phyloP scores from a whole-genome alignment of 2,113 vertebrate species.

The Rhizomys pruinosus region DNA sequence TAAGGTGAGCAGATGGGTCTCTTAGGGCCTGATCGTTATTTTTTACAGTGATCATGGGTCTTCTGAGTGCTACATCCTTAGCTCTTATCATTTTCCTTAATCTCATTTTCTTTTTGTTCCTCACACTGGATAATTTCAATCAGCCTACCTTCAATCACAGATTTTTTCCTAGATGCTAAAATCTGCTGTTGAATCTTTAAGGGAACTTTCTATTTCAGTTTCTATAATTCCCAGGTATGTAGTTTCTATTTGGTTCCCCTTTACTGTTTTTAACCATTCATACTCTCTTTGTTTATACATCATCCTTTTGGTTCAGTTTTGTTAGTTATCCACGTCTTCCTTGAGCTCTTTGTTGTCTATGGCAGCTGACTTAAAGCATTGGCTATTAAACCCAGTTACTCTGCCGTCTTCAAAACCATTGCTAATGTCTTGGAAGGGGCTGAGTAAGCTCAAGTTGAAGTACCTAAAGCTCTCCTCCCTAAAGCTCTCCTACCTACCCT shows the following conservation, averaged over 20 bases:
- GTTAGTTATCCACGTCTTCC: background rate
- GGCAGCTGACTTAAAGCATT: background rate
- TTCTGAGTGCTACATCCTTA: background rate
- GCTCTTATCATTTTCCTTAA: background rate
- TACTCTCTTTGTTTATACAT: background rate
- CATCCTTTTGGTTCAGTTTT: background rate
- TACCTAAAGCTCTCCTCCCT: background rate
- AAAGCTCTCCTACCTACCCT: no score
- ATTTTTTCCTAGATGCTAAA: background rate
- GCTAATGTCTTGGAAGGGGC: background rate
- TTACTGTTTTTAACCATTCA: background rate
- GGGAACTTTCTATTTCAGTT: background rate
- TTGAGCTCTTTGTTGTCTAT: background rate
- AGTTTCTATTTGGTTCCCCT: background rate
- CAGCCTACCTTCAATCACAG: background rate
- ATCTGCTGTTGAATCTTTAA: background rate
- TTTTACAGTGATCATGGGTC: no score
- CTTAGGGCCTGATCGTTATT: background rate
- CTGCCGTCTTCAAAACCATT: slow-evolving; percentile 5
- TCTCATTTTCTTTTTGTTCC: background rate
- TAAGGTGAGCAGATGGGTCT: background rate
- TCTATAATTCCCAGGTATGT: background rate
- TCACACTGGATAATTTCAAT: background rate
- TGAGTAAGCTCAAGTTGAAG: slow-evolving; percentile 13
- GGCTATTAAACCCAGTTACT: background rate